These are phyloP conservation scores for Scolopax rusticola DNA, from an alignment of 2,797 vertebrate genomes.

Conservation along the genomic window DNA sequence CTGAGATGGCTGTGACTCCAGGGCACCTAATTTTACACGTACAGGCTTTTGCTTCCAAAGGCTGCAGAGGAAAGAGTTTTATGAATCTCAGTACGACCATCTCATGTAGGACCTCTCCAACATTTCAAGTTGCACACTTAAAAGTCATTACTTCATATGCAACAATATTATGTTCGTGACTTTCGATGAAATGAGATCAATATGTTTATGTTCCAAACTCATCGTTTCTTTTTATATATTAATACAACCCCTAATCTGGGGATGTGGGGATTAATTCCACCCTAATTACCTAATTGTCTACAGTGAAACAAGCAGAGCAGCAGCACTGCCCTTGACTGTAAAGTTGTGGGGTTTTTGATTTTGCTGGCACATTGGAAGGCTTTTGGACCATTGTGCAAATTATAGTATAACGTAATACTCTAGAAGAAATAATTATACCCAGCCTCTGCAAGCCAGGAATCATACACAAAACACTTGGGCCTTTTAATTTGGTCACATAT, in stretches of 20 bases:
- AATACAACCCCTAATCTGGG: conserved; percentile 16
- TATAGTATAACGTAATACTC: conserved; percentile 34
- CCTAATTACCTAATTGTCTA: conserved; percentile 14
- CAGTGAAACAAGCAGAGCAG: conserved; percentile 11
- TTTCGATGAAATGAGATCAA: background rate
- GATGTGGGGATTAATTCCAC: conserved; percentile 33
- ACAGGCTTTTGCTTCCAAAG: background rate
- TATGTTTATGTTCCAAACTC: background rate
- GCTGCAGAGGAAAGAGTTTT: background rate
- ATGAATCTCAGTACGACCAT: background rate
- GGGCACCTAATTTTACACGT: background rate
- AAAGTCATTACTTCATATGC: background rate
- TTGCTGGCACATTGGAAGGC: conserved; percentile 13
- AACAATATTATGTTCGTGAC: background rate
- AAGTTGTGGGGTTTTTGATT: conserved; percentile 30
- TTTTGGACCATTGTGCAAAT: conserved; percentile 47
- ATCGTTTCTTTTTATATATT: background rate
- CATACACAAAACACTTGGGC: background rate
- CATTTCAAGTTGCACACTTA: background rate
- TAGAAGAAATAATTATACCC: conserved; percentile 52
- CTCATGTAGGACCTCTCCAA: background rate
- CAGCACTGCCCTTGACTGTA: conserved; percentile 17
- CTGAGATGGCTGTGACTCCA: background rate
- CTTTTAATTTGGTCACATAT: conserved; percentile 39
- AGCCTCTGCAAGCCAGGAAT: conserved; percentile 13